phyloP scores from a whole-genome alignment of 1,140 invertebrate species.

The Drosophila athabasca region DNA sequence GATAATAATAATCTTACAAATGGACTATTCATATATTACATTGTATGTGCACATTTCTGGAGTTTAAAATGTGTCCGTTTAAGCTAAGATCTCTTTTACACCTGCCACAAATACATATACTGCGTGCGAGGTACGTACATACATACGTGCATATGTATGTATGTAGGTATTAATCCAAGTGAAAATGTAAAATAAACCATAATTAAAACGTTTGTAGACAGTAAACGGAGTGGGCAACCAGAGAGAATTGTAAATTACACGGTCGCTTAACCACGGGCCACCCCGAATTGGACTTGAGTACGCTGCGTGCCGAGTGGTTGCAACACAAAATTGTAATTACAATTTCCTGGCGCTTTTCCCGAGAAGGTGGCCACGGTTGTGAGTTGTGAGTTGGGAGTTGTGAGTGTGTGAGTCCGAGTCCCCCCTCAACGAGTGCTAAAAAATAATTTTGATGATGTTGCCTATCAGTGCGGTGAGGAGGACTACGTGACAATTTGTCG shows the following conservation, averaged over 20 bases:
- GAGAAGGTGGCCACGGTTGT: conserved; percentile 12
- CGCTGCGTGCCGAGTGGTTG: conserved; percentile 66
- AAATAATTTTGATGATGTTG: conserved; percentile 58
- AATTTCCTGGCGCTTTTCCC: conserved; percentile 53
- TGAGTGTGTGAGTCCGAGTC: background rate
- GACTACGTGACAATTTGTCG: conserved; percentile 77
- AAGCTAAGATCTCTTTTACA: no score
- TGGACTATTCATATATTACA: no score
- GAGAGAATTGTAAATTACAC: conserved; percentile 77
- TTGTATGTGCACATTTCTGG: no score
- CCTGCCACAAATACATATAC: no score
- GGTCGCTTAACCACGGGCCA: conserved; percentile 74
- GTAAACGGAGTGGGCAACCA: conserved; percentile 50
- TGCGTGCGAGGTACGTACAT: no score
- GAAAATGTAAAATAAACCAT: conserved; percentile 61
- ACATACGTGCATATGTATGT: no score
- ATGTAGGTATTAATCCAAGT: conserved; percentile 34
- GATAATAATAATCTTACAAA: no score
- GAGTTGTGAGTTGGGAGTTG: background rate
- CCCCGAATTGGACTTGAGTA: conserved; percentile 57
- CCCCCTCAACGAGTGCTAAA: conserved; percentile 60
- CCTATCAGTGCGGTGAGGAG: conserved; percentile 60
- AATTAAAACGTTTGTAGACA: conserved; percentile 68
- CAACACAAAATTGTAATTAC: conserved; percentile 77
- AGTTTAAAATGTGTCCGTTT: background rate